Evolutionary conservation across 2,888 invertebrate species (phyloP).

Genomic region (Aradus depressus): DNA sequence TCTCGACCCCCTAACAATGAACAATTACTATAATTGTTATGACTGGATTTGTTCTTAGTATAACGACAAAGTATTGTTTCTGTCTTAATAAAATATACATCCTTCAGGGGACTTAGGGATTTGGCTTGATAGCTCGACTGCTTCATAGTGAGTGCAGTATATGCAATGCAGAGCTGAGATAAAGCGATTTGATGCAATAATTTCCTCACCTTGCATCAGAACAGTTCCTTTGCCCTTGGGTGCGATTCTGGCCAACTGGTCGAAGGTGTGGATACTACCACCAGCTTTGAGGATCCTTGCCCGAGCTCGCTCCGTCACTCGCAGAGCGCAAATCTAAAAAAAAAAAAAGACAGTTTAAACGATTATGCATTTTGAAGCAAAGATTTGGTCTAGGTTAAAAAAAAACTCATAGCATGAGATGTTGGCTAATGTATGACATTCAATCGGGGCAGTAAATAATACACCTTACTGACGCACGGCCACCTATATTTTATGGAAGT

Average conservation of each 20-base stretch:
- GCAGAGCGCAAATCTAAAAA: conserved; percentile 70
- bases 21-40: conserved; percentile 5
- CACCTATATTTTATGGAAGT: too few relatives aligned
- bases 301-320: conserved; percentile 87
- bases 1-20: too few relatives aligned
- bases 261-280: conserved; percentile 93
- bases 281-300: conserved; percentile 92
- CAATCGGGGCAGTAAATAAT: too few relatives aligned
- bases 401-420: too few relatives aligned
- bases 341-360: background rate
- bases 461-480: too few relatives aligned
- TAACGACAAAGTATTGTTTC: too few relatives aligned
- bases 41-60: too few relatives aligned
- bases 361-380: too few relatives aligned
- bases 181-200: too few relatives aligned
- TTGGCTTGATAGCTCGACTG: background rate
- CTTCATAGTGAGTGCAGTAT: background rate
- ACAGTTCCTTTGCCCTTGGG: conserved; percentile 93
- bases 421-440: too few relatives aligned
- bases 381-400: too few relatives aligned
- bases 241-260: conserved; percentile 86
- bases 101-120: background rate
- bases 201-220: conserved; percentile 83
- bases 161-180: background rate
- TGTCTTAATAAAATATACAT: background rate